phyloP scores from a whole-genome alignment of 2,888 invertebrate species.

The Trichacis sp. region DNA sequence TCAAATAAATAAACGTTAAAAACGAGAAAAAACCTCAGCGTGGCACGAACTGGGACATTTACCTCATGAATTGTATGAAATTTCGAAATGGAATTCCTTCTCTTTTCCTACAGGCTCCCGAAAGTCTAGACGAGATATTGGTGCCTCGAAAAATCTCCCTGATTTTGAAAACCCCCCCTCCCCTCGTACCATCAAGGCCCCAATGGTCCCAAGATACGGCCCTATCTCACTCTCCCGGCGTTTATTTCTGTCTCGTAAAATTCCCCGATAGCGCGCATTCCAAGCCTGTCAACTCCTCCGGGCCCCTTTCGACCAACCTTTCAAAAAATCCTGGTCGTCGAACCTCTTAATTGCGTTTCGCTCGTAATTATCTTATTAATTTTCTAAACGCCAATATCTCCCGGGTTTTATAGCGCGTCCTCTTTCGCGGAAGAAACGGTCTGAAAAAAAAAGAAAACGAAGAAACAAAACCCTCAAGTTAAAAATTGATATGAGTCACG shows the following conservation, averaged over 20 bases:
- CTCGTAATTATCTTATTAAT: slow-evolving; percentile 36
- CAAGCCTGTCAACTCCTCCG: slow-evolving; percentile 6
- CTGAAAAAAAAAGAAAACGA: neutral
- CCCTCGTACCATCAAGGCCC: neutral
- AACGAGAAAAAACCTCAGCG: no score
- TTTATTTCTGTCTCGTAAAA: slow-evolving; percentile 43
- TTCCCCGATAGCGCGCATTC: slow-evolving; percentile 45
- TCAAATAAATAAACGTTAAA: no score
- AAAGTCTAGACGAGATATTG: slow-evolving; percentile 52
- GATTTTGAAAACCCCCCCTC: slow-evolving; percentile 9
- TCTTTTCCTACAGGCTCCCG: no score
- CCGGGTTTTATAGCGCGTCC: neutral
- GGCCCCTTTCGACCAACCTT: slow-evolving; percentile 24
- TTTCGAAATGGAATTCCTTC: no score
- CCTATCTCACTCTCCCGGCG: slow-evolving; percentile 38
- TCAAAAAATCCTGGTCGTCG: slow-evolving; percentile 33
- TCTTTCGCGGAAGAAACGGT: neutral
- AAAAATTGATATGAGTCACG: no score
- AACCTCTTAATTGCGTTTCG: slow-evolving; percentile 41
- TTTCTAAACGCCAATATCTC: slow-evolving; percentile 23
- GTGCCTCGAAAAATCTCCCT: slow-evolving; percentile 32
- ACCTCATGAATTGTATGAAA: no score
- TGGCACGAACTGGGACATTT: no score
- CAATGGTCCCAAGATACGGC: slow-evolving; percentile 25
- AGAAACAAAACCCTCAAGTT: no score